These are phyloP conservation scores for Fratercula arctica DNA, from an alignment of 2,797 vertebrate genomes.

Conservation along the genomic window DNA sequence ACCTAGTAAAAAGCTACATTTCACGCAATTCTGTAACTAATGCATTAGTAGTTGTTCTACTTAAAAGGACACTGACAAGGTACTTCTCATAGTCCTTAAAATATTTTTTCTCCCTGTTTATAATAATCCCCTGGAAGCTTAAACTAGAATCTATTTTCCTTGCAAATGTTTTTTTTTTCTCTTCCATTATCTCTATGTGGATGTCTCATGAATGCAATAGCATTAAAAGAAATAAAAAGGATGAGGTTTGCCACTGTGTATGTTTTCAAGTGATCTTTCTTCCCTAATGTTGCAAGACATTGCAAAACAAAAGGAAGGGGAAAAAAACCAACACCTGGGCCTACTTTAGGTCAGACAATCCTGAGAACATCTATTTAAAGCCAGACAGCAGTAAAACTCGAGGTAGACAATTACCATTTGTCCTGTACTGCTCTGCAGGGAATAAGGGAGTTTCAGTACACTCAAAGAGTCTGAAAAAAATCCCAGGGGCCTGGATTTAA, in stretches of 20 bases:
- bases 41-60: slow-evolving; percentile 35
- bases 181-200: slow-evolving; percentile 1
- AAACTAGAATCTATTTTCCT: slow-evolving; percentile 27
- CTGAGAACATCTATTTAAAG: slow-evolving; percentile 27
- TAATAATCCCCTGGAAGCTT: slow-evolving; percentile 45
- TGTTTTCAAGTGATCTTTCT: slow-evolving; percentile 41
- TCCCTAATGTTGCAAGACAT: slow-evolving; percentile 1
- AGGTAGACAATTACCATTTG: slow-evolving; percentile 14
- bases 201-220: slow-evolving; percentile 22
- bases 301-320: slow-evolving; percentile 41
- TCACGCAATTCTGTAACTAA: slow-evolving; percentile 38
- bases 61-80: slow-evolving; percentile 46
- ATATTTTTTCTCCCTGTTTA: slow-evolving; percentile 29
- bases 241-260: background rate
- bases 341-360: background rate
- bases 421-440: background rate
- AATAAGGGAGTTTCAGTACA: background rate
- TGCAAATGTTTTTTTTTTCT: background rate
- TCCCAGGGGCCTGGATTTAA: background rate
- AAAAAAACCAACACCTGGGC: background rate
- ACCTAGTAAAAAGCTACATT: slow-evolving; percentile 20
- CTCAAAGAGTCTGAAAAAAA: background rate
- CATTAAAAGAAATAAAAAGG: slow-evolving; percentile 26
- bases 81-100: slow-evolving; percentile 44
- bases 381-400: slow-evolving; percentile 25